A percentile compares a stretch with the other conserved stretches of the same genome.
These are phyloP conservation scores for Isoperla grammatica DNA, from an alignment of 2,888 invertebrate genomes.

Conservation along the genomic window DNA sequence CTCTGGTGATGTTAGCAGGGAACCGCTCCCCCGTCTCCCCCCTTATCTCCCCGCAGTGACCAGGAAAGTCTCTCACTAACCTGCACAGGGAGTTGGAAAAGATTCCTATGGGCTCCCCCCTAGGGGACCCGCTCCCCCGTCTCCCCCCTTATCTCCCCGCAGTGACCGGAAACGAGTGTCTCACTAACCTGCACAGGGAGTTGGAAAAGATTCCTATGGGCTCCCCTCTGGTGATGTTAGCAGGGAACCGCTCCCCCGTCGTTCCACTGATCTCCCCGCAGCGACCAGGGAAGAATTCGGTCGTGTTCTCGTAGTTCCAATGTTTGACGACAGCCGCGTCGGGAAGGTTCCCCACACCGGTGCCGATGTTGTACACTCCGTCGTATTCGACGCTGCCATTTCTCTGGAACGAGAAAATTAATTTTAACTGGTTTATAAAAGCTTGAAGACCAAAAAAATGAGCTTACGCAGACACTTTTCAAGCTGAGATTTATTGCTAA, in stretches of 20 bases:
- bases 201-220: slow-evolving; percentile 62
- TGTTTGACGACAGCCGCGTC: slow-evolving; percentile 61
- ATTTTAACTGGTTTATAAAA: too few relatives aligned
- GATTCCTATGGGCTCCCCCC: slow-evolving; percentile 52
- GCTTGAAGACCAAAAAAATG: too few relatives aligned
- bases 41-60: slow-evolving; percentile 54
- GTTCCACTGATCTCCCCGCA: slow-evolving; percentile 64
- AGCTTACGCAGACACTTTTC: too few relatives aligned
- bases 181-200: slow-evolving; percentile 61
- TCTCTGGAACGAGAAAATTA: slow-evolving; percentile 51
- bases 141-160: slow-evolving; percentile 61
- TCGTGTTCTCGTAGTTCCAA: slow-evolving; percentile 64
- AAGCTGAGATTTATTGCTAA: too few relatives aligned
- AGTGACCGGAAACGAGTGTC: slow-evolving; percentile 46
- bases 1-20: slow-evolving; percentile 57
- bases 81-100: slow-evolving; percentile 75
- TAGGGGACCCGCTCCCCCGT: slow-evolving; percentile 74
- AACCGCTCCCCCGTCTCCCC: slow-evolving; percentile 80
- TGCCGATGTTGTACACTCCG: slow-evolving; percentile 70
- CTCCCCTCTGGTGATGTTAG: slow-evolving; percentile 53
- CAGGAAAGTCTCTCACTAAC: slow-evolving; percentile 35
- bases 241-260: slow-evolving; percentile 74
- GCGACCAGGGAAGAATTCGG: slow-evolving; percentile 46
- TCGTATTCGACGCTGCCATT: slow-evolving; percentile 69
- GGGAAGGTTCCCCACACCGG: slow-evolving; percentile 56